Evolutionary conservation across 2,113 vertebrate species (phyloP).

Genomic region (Circaetus gallicus): DNA sequence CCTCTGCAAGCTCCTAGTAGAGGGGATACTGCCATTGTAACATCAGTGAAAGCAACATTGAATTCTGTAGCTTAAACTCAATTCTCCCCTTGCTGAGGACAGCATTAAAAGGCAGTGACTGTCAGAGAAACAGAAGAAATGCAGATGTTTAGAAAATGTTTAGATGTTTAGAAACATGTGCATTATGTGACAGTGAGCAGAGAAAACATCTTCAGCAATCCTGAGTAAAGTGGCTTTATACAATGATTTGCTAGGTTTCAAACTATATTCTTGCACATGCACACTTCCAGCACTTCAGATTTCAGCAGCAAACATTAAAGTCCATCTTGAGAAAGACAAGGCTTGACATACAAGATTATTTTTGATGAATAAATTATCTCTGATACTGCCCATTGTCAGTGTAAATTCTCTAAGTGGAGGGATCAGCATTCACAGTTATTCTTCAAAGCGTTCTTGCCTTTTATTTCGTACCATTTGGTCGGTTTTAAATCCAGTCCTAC

Average conservation of each 20-base stretch:
- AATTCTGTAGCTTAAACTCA: background rate
- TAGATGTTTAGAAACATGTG: background rate
- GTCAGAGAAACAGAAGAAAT: conserved; percentile 17
- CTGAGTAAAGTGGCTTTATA: background rate
- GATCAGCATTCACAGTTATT: background rate
- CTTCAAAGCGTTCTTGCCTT: background rate
- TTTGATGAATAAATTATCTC: conserved; percentile 1
- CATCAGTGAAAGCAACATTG: background rate
- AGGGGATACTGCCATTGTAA: background rate
- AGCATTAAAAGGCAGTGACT: background rate
- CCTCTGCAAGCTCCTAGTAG: background rate
- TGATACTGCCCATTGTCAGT: background rate
- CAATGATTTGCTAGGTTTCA: background rate
- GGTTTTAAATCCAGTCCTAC: background rate
- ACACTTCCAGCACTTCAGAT: background rate
- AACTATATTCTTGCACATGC: background rate
- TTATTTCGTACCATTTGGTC: background rate
- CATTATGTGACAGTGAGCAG: background rate
- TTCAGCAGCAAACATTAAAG: background rate
- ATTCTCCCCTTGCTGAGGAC: background rate
- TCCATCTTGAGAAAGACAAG: background rate
- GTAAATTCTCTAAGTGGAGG: background rate
- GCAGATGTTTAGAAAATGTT: too few species aligned
- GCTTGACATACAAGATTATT: background rate
- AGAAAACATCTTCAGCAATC: background rate